These are phyloP conservation scores for Microtus pennsylvanicus DNA, from an alignment of 2,113 vertebrate species.

Conservation along the genomic window DNA sequence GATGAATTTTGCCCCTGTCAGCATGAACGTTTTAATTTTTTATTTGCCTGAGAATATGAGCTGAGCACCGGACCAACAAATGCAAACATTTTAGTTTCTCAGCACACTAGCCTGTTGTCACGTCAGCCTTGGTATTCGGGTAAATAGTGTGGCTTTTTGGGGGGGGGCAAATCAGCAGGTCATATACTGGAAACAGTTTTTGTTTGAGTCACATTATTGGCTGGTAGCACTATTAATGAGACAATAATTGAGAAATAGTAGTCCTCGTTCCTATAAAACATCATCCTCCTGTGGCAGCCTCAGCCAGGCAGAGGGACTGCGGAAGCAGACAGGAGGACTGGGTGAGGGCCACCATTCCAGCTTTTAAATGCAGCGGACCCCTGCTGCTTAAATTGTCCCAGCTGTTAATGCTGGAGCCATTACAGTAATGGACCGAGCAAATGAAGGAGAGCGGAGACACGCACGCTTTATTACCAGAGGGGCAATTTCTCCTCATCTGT, in stretches of 20 bases:
- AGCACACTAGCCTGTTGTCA: slow-evolving; percentile 89
- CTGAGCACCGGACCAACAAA: slow-evolving; percentile 84
- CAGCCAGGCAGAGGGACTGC: slow-evolving; percentile 83
- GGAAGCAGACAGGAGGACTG: slow-evolving; percentile 86
- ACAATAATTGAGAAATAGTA: slow-evolving; percentile 93
- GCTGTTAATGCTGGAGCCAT: slow-evolving; percentile 97
- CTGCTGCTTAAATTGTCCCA: slow-evolving; percentile 93
- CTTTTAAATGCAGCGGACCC: slow-evolving; percentile 93
- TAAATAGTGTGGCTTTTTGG: slow-evolving; percentile 88
- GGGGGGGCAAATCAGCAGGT: slow-evolving; percentile 90
- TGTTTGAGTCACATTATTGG: slow-evolving; percentile 88
- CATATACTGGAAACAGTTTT: slow-evolving; percentile 87
- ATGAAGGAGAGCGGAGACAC: slow-evolving; percentile 98
- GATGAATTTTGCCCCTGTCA: slow-evolving; percentile 44
- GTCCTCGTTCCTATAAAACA: slow-evolving; percentile 90
- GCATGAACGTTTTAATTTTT: background rate
- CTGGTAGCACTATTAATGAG: slow-evolving; percentile 92
- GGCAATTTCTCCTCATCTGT: slow-evolving; percentile 97
- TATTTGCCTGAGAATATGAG: slow-evolving; percentile 64
- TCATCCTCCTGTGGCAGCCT: slow-evolving; percentile 86
- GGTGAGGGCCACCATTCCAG: slow-evolving; percentile 85
- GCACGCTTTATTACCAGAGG: slow-evolving; percentile 96
- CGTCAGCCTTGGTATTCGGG: slow-evolving; percentile 90
- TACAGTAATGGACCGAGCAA: slow-evolving; percentile 98
- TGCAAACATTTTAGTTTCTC: slow-evolving; percentile 88